A percentile compares a stretch with the other conserved stretches of the same genome.
These are phyloP conservation scores for Diadema setosum DNA, from an alignment of 35 echinoderm and acorn worm species.

Conservation along the genomic window DNA sequence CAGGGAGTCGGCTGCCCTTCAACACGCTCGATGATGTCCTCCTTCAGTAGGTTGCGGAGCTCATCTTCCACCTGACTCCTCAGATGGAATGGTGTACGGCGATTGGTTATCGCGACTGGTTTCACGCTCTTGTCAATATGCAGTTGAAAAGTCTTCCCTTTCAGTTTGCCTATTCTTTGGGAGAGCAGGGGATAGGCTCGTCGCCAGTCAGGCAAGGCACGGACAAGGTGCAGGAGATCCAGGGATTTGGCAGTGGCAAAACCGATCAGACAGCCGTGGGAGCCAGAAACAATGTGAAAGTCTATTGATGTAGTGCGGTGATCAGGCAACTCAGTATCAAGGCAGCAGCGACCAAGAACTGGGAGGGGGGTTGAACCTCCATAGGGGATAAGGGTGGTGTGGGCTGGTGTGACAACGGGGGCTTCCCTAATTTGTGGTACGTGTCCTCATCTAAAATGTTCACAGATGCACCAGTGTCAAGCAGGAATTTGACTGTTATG, in stretches of 20 bases:
- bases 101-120: not conserved
- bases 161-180: conserved; percentile 22
- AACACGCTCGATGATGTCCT: conserved; percentile 31
- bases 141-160: conserved; percentile 1
- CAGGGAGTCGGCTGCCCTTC: conserved; percentile 21
- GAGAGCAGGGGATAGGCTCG: not conserved
- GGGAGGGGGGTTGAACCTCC: not conserved
- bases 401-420: not conserved
- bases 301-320: not conserved
- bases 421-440: not conserved
- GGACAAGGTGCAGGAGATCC: conserved; percentile 12
- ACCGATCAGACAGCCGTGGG: not conserved
- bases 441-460: not conserved
- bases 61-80: conserved; percentile 28
- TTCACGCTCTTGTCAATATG: conserved; percentile 34
- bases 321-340: not conserved
- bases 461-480: conserved; percentile 9
- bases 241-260: conserved; percentile 16
- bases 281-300: not conserved
- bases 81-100: conserved; percentile 33
- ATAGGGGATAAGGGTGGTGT: not conserved
- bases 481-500: not conserved
- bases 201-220: not conserved
- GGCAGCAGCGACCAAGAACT: not conserved
- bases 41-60: not conserved